phyloP scores from a whole-genome alignment of 2,113 vertebrate species.

The Paramisgurnus dabryanus region DNA sequence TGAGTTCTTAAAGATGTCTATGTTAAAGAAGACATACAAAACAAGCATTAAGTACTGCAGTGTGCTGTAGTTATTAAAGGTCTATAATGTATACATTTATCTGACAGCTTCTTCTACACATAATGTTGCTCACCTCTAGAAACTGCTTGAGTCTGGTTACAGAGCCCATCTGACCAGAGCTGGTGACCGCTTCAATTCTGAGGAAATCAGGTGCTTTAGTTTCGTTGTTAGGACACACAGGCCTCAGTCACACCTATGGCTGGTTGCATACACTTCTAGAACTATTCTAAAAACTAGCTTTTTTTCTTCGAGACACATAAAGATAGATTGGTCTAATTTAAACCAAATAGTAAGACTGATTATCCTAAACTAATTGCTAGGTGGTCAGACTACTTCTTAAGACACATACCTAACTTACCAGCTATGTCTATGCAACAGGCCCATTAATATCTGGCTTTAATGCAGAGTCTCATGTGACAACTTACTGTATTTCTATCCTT shows the following conservation, averaged over 20 bases:
- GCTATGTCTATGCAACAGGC: too few relatives aligned
- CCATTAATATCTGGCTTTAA: background rate
- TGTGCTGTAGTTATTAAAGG: background rate
- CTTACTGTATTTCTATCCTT: too few relatives aligned
- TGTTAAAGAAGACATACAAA: constrained; percentile 7
- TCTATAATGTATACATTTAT: background rate
- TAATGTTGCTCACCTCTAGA: constrained; percentile 73
- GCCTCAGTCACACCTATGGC: background rate
- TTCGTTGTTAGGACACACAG: background rate
- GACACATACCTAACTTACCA: too few relatives aligned
- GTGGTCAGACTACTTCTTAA: too few relatives aligned
- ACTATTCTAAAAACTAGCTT: too few relatives aligned
- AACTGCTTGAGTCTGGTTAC: constrained; percentile 81
- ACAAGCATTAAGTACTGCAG: background rate
- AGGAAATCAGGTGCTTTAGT: constrained; percentile 12
- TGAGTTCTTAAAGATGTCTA: constrained; percentile 67
- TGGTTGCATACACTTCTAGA: too few relatives aligned
- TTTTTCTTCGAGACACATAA: too few relatives aligned
- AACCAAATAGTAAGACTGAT: too few relatives aligned
- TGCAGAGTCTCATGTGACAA: too few relatives aligned
- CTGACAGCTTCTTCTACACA: background rate
- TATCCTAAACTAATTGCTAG: too few relatives aligned
- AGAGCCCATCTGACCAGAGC: constrained; percentile 79
- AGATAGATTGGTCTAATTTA: too few relatives aligned
- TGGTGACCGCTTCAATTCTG: constrained; percentile 84